phyloP scores from a whole-genome alignment of 2,888 invertebrate species.

The Stratiomys singularior region DNA sequence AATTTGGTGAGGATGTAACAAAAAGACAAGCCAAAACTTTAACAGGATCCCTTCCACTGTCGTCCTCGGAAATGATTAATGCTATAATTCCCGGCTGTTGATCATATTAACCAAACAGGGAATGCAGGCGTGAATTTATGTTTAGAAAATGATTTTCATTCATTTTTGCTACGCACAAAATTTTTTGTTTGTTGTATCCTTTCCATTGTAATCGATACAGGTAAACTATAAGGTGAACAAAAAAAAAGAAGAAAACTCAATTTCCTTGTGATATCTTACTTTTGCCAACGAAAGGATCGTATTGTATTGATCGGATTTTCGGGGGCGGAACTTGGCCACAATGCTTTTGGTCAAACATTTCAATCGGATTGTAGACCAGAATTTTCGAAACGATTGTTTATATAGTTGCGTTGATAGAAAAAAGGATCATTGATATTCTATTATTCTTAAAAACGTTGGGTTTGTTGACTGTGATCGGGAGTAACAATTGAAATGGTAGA shows the following conservation, averaged over 20 bases:
- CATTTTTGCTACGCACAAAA: neutral
- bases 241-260: neutral
- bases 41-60: neutral
- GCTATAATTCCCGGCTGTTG: constrained; percentile 13
- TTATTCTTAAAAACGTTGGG: neutral
- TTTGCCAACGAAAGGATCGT: constrained; percentile 12
- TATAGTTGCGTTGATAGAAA: neutral
- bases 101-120: constrained; percentile 31
- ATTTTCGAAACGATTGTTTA: constrained; percentile 13
- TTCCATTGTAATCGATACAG: constrained; percentile 1
- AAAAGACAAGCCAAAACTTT: neutral
- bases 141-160: neutral
- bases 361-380: constrained; percentile 35
- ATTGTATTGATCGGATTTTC: constrained; percentile 30
- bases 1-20: too few relatives aligned
- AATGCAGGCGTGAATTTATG: constrained; percentile 39
- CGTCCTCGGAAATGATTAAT: constrained; percentile 33
- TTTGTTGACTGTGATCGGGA: neutral
- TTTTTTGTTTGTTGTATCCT: neutral
- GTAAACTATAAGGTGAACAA: neutral
- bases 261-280: constrained; percentile 31
- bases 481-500: neutral
- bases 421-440: constrained; percentile 24
- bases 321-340: constrained; percentile 41
- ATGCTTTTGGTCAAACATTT: constrained; percentile 41